Base-by-base conservation (phyloP, 2,113 vertebrate genomes). In the Aegithalos caudatus region DNA sequence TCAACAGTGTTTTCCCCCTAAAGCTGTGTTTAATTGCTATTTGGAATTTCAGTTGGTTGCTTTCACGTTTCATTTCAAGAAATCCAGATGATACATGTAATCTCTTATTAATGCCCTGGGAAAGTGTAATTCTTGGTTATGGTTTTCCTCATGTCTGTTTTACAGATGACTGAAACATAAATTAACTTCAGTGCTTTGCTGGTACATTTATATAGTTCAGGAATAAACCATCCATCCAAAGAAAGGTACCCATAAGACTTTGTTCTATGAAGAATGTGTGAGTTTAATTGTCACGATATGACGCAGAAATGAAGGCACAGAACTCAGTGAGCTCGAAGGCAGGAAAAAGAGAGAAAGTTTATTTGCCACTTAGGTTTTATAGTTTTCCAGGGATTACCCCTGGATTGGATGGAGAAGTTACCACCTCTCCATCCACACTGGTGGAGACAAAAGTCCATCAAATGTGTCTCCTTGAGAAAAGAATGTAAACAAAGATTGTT, bases 21-120 rank as follows among this genome's bases (percentile, higher is more conserved):
- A 83, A 58, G 38, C 28, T 73, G 8, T 69, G 24, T 45, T 90
- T 81, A 92, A 81, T 73, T 90, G 47, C 31, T 88, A 6, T 78
- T 95, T 94, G 54, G 12, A 9, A 90, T 88, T 82, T 88, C 35
- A 76, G 54, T 77, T 80, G 12, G 17, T 88, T 5, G 7, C 51
- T 86, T 90, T 81, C 47, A 90, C 22, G 6, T 81, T 94, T 92
- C 33, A 81, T 90, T 86, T 94, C 57, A 80, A 74, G 71, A 88
- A 92, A 70, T 64, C 18, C 51, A 73, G 64, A 71, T 62, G 29
- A 90, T 84, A 81, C 1, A 0, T 74, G 23, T 62, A 88, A 84
- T 88, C 35, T 83, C 42, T 88, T 73, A 92, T 73, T 94, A 92
- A 81, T 44, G 35, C 14, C 29, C 28, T 70, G 33, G 37, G 80